Evolutionary conservation across 2,888 invertebrate genomes (phyloP).

Genomic region (Branchellion lobata): DNA sequence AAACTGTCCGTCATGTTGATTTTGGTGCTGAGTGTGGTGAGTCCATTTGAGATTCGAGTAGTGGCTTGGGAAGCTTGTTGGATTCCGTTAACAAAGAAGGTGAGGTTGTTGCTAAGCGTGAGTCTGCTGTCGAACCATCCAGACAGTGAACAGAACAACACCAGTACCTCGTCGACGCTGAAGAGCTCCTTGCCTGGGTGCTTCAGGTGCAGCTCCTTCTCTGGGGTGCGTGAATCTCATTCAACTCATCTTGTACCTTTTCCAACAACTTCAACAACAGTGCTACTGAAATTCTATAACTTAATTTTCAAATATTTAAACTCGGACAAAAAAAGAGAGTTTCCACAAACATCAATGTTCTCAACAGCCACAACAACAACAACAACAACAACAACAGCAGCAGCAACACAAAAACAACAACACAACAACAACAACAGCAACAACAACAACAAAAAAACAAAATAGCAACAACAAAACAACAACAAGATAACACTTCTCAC

Average conservation of each 20-base stretch:
- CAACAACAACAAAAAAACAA: too few species aligned
- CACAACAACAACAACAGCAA: too few species aligned
- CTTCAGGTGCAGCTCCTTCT: not conserved
- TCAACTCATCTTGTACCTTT: too few species aligned
- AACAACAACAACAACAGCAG: not conserved
- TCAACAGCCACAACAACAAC: not conserved
- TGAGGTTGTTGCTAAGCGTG: not conserved
- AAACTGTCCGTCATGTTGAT: not conserved
- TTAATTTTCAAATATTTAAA: not conserved
- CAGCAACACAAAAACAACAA: too few species aligned
- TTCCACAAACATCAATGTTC: not conserved
- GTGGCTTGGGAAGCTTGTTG: too few species aligned
- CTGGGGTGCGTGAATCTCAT: too few species aligned
- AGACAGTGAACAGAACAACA: not conserved
- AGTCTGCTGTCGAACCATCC: not conserved
- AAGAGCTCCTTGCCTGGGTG: not conserved
- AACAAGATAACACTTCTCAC: too few species aligned
- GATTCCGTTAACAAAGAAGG: conserved; percentile 8
- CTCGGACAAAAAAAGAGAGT: not conserved
- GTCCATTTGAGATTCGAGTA: too few species aligned
- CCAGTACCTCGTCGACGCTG: not conserved
- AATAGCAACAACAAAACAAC: too few species aligned
- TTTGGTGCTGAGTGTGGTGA: not conserved
- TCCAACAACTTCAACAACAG: not conserved
- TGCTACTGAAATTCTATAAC: not conserved